Percentiles rank a stretch among this genome's conserved stretches.
These are phyloP conservation scores for Stichopus horrens DNA, from an alignment of 53 echinoderm and acorn worm species.

Conservation along the genomic window DNA sequence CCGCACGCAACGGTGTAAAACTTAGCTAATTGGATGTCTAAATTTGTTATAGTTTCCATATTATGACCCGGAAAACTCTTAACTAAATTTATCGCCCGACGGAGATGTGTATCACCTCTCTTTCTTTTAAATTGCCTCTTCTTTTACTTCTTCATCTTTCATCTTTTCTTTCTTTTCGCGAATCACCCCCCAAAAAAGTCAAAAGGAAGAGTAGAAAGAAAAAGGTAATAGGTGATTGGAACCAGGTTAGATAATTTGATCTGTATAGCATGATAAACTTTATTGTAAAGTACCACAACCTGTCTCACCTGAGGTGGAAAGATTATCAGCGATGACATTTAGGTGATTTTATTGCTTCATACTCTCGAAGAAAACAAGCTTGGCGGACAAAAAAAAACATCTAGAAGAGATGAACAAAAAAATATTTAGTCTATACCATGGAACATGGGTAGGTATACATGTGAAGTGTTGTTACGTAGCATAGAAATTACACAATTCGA, in stretches of 20 bases:
- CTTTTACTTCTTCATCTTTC: background rate
- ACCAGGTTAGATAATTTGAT: slow-evolving; percentile 36
- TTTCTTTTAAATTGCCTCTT: slow-evolving; percentile 4
- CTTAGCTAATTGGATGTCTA: slow-evolving; percentile 37
- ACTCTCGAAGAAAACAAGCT: too few relatives aligned
- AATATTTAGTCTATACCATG: too few relatives aligned
- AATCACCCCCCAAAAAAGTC: background rate
- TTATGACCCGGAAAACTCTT: slow-evolving; percentile 41
- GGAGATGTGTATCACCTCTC: slow-evolving; percentile 36
- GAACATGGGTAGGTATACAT: too few relatives aligned
- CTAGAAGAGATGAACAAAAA: too few relatives aligned
- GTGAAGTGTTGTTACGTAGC: too few relatives aligned
- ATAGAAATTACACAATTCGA: too few relatives aligned
- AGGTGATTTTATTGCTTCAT: background rate
- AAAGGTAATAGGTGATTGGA: slow-evolving; percentile 17
- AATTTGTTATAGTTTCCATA: slow-evolving; percentile 42
- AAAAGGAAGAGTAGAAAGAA: background rate
- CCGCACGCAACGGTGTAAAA: slow-evolving; percentile 38
- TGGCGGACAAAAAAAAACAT: too few relatives aligned
- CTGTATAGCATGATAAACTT: background rate
- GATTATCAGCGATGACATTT: background rate
- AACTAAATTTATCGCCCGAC: slow-evolving; percentile 37
- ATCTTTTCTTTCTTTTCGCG: background rate
- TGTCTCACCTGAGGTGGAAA: slow-evolving; percentile 13
- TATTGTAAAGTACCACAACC: slow-evolving; percentile 32